Base-by-base conservation (phyloP, 2,113 vertebrate genomes). In the Neoarius graeffei region DNA sequence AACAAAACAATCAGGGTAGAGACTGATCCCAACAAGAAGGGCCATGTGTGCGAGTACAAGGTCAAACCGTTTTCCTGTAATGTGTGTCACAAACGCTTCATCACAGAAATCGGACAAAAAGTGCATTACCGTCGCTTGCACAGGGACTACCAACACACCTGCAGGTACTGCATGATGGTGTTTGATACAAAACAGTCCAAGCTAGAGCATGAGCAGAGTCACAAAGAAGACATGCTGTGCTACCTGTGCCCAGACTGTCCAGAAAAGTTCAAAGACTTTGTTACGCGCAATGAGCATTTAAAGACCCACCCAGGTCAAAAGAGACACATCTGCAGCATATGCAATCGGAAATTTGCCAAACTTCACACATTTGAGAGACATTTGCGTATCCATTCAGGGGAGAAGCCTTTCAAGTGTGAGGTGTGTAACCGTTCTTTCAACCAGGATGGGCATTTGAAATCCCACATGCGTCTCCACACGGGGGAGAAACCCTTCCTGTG, bases 401-500 rank as follows among this genome's bases (percentile, higher is more conserved):
- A 66, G 42, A 86, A 79, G 25, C 85, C 73, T 48, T 79, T 80
- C 42, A 86, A 48, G 17, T 86, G 85, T 60, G 35, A 64, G 57
- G 74, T 79, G 1, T 86, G 74, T 27, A 42, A 80, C 8, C 60
- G 60, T 9, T 86, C 85, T 15, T 80, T 86, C 60, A 86, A 30
- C 59, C 85, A 86, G 73, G 74, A 57, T 8, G 30, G 85, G 4
- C 85, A 86, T 74, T 62, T 86, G 56, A 86, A 86, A 57, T 77
- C 84, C 71, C 71, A 77, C 59, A 84, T 56, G 84, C 57, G 73
- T 13, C 73, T 79, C 48, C 74, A 86, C 48, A 86, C 84, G 13
- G 84, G 74, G 1, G 74, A 86, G n/a, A 79, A 67, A 77, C 60
- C 74, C 25, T 86, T 86, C 85, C 64, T 86, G 74, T 86, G 74